Base-by-base conservation (phyloP, 2,888 invertebrate species). In the Drosophila melanocephala region DNA sequence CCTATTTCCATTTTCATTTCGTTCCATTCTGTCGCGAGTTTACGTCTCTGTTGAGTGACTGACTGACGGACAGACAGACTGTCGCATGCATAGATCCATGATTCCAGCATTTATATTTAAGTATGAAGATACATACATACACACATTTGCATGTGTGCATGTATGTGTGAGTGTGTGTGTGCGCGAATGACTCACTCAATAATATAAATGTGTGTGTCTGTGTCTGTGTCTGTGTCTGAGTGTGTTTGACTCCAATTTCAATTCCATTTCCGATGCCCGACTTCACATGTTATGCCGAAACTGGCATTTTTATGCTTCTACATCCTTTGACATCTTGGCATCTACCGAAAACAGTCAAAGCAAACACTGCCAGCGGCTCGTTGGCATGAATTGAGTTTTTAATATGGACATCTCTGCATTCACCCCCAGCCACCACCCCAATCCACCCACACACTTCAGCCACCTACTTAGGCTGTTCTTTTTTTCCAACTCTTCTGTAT, bases 1-100 rank as follows among this genome's bases (percentile, higher is more conserved):
- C 12, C 57, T 47, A 51, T 47, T 53, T 37, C 61, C 58, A 62
- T 53, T 67, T 62, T 64, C 62, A 61, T 72, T 33, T 39, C 68
- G 55, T 60, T 70, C 64, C 81, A 84, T 83, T 81, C 79, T 83
- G 88, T 89, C 88, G 91, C 91, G 88, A 87, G 82, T 81, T 84
- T 83, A 79, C 82, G 77, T 78, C 81, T 71, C 71, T 76, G 81
- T 79, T 86, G 81, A 84, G 75, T 84, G 84, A 86, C 62, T 60
- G 77, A 77, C 75, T 32, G 63, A 71, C 28, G 5, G 57, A 22
- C 53, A 3, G 72, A 70, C 56, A 59, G 76, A 72, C 75, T 81
- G 79, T 71, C 76, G 82, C 69, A 66, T 85, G 83, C 81, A 83
- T 79, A 76, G 76, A 79, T 76, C 79, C 72, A 68, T 74, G 69